Conservation (phyloP, 2,797 vertebrate species). For the Pitangus sulphuratus region DNA sequence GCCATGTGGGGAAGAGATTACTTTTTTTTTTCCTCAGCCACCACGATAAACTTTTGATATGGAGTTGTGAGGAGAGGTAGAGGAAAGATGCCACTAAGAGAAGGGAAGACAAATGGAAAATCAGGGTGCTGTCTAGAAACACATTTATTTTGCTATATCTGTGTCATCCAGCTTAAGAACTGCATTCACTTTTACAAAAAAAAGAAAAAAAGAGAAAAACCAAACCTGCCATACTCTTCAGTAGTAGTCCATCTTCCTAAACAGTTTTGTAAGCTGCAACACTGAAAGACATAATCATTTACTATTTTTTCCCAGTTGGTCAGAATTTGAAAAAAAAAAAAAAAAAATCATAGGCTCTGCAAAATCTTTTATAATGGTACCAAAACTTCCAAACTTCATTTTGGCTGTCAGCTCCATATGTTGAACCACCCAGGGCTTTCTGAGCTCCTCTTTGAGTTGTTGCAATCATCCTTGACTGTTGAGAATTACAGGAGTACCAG, state of each 20-base stretch:
- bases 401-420: neutral
- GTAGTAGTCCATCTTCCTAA: neutral
- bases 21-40: neutral
- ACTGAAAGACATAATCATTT: neutral
- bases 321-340: neutral
- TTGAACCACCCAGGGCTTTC: neutral
- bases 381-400: neutral
- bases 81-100: neutral
- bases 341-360: neutral
- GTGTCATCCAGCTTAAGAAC: slow-evolving; percentile 3
- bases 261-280: neutral
- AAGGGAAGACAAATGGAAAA: slow-evolving; percentile 23
- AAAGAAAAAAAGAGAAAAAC: neutral
- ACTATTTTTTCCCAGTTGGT: neutral
- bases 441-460: neutral
- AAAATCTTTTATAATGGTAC: neutral
- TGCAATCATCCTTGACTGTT: neutral
- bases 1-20: neutral
- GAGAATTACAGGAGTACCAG: neutral
- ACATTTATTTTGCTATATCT: neutral
- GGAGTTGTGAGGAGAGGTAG: neutral
- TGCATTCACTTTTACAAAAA: neutral
- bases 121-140: neutral
- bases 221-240: neutral
- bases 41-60: neutral